phyloP scores from a whole-genome alignment of 2,888 invertebrate genomes.

The Papilio protenor region DNA sequence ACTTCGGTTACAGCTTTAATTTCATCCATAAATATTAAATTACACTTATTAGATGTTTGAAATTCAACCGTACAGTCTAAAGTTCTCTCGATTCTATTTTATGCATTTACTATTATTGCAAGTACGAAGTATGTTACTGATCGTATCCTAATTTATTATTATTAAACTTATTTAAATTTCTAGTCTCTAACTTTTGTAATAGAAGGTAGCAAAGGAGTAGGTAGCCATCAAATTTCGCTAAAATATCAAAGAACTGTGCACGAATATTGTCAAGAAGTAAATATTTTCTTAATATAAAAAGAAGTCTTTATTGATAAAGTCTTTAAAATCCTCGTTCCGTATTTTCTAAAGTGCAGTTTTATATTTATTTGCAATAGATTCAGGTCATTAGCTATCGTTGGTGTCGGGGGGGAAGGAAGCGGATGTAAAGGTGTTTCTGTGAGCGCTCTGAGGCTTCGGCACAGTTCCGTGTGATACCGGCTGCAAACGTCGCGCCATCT shows the following conservation, averaged over 20 bases:
- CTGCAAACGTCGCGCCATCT: conserved; percentile 48
- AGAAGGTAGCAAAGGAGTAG: background rate
- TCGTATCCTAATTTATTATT: background rate
- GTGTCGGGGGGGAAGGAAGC: conserved; percentile 21
- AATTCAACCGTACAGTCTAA: background rate
- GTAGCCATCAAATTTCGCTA: background rate
- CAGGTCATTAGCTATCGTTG: conserved; percentile 26
- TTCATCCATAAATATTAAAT: conserved; percentile 63
- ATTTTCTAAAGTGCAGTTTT: background rate
- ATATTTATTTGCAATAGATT: conserved; percentile 18
- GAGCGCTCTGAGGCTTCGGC: conserved; percentile 37
- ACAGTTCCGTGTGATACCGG: conserved; percentile 63
- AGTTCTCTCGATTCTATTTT: background rate
- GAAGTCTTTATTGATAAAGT: background rate
- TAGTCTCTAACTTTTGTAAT: too few species aligned
- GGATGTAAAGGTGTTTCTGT: conserved; percentile 35
- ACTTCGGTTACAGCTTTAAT: conserved; percentile 67
- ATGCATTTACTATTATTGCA: background rate
- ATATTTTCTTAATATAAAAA: background rate
- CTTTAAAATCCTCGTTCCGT: background rate
- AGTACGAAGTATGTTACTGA: background rate
- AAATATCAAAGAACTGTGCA: background rate
- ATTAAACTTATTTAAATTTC: too few species aligned
- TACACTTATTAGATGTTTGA: conserved; percentile 33
- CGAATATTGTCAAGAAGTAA: background rate